These are phyloP conservation scores for Hyppa rectilinea DNA, from an alignment of 2,888 invertebrate species.

Conservation along the genomic window DNA sequence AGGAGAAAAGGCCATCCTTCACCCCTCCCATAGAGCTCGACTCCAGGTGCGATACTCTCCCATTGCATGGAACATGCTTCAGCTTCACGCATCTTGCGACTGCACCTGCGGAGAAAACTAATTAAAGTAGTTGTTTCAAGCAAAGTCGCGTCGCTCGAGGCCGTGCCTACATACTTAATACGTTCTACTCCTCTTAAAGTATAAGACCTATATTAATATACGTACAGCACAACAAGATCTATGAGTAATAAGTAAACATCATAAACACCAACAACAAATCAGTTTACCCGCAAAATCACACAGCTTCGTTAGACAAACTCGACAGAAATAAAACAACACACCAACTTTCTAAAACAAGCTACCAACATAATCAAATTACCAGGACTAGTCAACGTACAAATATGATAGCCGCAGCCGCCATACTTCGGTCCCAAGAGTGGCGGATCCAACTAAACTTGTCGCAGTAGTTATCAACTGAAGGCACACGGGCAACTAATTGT, in stretches of 20 bases:
- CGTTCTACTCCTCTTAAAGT: not conserved
- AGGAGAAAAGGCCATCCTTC: no score
- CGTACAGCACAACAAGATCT: not conserved
- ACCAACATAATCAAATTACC: conserved; percentile 69
- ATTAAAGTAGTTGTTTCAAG: not conserved
- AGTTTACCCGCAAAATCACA: conserved; percentile 12
- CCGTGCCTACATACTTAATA: not conserved
- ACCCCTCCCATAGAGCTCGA: no score
- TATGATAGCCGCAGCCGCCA: conserved; percentile 67
- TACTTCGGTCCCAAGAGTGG: conserved; percentile 61
- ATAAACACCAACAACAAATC: conserved; percentile 18
- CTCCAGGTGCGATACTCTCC: no score
- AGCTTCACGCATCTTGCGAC: not conserved
- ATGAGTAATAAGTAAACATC: not conserved
- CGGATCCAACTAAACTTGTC: conserved; percentile 64
- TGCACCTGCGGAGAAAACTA: not conserved
- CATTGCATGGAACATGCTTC: no score
- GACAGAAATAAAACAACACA: conserved; percentile 57
- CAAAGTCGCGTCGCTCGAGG: not conserved
- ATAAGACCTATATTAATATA: not conserved
- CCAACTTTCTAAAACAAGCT: conserved; percentile 61
- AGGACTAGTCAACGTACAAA: conserved; percentile 65
- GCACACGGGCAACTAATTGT: conserved; percentile 30
- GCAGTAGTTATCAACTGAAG: conserved; percentile 35
- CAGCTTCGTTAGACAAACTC: conserved; percentile 18